These are phyloP conservation scores for Crotophaga sulcirostris DNA, from an alignment of 2,113 vertebrate species.

Conservation along the genomic window DNA sequence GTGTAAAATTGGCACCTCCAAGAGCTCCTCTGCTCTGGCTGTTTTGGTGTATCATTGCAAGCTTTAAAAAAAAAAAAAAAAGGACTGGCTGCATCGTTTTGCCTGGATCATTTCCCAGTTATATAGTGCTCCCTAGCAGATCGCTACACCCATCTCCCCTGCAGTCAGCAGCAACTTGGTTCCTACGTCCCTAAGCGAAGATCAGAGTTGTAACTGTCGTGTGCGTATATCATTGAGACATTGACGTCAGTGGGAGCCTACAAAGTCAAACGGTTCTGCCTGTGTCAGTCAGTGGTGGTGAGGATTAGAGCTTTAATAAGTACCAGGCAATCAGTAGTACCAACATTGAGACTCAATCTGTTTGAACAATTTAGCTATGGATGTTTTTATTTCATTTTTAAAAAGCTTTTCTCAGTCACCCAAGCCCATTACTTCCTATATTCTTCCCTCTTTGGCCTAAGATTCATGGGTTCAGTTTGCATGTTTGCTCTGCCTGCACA, in stretches of 20 bases:
- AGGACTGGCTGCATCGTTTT: not conserved
- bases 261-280: not conserved
- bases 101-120: not conserved
- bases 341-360: not conserved
- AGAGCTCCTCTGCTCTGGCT: not conserved
- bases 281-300: accelerated
- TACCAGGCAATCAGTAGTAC: not conserved
- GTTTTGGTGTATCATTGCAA: not conserved
- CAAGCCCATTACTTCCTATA: not conserved
- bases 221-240: accelerated
- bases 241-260: not conserved
- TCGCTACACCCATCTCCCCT: not conserved
- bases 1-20: not conserved
- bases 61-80: not conserved
- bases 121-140: not conserved
- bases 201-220: not conserved
- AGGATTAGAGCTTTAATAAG: not conserved
- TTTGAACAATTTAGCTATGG: not conserved
- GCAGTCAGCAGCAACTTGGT: not conserved
- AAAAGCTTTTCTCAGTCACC: not conserved
- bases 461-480: not conserved
- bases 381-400: not conserved
- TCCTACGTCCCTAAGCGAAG: accelerated
- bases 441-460: not conserved
- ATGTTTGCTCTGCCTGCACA: not conserved